Conservation (phyloP, 2,888 invertebrate species). For the Allophyes oxyacanthae region DNA sequence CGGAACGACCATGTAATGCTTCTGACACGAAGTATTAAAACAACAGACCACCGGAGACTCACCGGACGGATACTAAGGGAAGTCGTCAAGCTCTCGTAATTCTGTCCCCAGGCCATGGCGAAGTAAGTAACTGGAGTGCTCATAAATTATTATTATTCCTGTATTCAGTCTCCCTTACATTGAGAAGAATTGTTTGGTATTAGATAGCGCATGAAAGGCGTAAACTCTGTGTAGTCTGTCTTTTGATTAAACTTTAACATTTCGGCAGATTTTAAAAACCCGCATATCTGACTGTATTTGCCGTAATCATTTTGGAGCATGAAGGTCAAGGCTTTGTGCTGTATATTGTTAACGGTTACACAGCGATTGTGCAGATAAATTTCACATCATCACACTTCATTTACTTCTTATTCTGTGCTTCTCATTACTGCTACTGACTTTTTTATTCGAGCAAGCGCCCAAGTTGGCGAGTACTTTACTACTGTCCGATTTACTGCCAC, state of each 20-base stretch:
- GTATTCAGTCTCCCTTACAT: no score
- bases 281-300: no score
- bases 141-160: no score
- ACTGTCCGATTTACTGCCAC: constrained; percentile 16
- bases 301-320: no score
- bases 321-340: no score
- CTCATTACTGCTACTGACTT: constrained; percentile 1
- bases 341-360: no score
- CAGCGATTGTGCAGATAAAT: no score
- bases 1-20: neutral
- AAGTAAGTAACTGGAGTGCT: constrained; percentile 4
- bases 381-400: constrained; percentile 17
- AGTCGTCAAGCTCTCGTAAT: constrained; percentile 38
- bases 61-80: constrained; percentile 11
- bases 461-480: constrained; percentile 21
- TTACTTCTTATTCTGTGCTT: neutral
- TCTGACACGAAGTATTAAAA: constrained; percentile 5
- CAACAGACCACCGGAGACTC: constrained; percentile 9
- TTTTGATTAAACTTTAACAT: no score
- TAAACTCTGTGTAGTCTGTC: no score
- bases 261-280: no score
- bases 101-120: constrained; percentile 3
- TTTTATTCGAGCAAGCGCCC: constrained; percentile 5
- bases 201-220: no score
- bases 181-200: neutral